Evolutionary conservation across 2,113 vertebrate genomes (phyloP).

Genomic region (Microcebus tavaratra): DNA sequence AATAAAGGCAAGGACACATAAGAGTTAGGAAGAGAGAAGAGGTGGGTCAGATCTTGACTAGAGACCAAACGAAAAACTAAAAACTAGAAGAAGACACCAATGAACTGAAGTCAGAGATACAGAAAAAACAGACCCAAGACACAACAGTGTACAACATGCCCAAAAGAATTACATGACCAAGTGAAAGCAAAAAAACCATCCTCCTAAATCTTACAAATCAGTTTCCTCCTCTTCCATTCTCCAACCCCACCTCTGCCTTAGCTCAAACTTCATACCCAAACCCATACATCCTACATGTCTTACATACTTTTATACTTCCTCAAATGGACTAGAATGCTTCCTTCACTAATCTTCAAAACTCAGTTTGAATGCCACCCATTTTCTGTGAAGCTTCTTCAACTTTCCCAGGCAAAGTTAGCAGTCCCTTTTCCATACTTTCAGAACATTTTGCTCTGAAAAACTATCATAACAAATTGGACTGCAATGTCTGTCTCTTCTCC

Average conservation of each 20-base stretch:
- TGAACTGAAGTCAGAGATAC: neutral
- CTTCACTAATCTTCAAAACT: neutral
- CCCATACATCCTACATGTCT: neutral
- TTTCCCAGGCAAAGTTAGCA: neutral
- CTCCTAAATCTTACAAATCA: neutral
- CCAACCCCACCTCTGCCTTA: neutral
- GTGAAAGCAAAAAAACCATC: neutral
- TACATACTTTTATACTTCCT: neutral
- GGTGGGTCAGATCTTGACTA: neutral
- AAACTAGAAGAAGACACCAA: neutral
- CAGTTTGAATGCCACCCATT: neutral
- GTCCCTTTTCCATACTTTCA: neutral
- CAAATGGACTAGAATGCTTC: neutral
- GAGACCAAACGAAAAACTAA: constrained; percentile 27
- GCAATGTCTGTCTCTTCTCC: neutral
- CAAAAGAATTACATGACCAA: neutral
- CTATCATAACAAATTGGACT: neutral
- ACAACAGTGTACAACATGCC: neutral
- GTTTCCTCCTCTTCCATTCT: neutral
- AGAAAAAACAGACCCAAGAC: neutral
- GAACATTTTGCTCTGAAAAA: constrained; percentile 24
- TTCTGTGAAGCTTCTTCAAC: neutral
- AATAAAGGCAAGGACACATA: neutral
- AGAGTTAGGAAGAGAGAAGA: neutral
- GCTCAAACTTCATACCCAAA: neutral